These are phyloP conservation scores for Clinocottus analis DNA, from an alignment of 2,113 vertebrate genomes.

Conservation along the genomic window DNA sequence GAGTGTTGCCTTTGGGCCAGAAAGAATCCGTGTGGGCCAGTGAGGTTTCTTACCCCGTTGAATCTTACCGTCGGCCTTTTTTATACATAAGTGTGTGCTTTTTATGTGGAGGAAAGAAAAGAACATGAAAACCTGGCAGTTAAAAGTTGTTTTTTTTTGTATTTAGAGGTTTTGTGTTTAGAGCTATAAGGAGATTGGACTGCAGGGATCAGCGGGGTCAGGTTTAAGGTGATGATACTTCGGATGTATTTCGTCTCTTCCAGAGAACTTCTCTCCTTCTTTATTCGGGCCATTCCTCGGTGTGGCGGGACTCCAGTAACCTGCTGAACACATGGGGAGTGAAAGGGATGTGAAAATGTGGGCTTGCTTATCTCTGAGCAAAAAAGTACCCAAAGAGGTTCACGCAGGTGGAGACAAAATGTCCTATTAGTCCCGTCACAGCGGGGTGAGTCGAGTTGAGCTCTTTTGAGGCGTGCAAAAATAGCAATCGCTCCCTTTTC, in stretches of 20 bases:
- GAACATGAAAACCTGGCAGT: constrained; percentile 21
- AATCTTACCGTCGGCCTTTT: constrained; percentile 16
- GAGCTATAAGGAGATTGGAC: constrained; percentile 5
- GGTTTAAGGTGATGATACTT: background rate
- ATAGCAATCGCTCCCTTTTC: constrained; percentile 8
- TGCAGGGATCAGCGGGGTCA: background rate
- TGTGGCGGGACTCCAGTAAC: constrained; percentile 57
- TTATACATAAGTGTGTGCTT: constrained; percentile 29
- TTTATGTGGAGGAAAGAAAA: constrained; percentile 1
- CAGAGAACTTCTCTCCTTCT: constrained; percentile 2
- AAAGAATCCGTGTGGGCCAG: constrained; percentile 4
- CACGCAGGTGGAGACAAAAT: background rate
- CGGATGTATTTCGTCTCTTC: constrained; percentile 16
- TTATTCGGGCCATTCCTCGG: constrained; percentile 4
- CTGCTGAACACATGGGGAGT: constrained; percentile 60
- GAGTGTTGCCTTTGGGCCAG: constrained; percentile 6
- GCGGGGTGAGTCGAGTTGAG: background rate
- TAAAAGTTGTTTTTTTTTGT: constrained; percentile 26
- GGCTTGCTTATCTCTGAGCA: constrained; percentile 4
- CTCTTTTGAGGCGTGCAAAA: constrained; percentile 1
- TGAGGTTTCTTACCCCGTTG: constrained; percentile 21
- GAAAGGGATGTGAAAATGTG: constrained; percentile 32
- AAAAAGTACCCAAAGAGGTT: background rate
- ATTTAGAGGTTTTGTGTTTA: background rate
- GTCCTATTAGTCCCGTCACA: constrained; percentile 14